Evolutionary conservation across 1,140 invertebrate species (phyloP), one percentile per base, ranked within the genome.

Genomic region (Drosophila pallidifrons): DNA sequence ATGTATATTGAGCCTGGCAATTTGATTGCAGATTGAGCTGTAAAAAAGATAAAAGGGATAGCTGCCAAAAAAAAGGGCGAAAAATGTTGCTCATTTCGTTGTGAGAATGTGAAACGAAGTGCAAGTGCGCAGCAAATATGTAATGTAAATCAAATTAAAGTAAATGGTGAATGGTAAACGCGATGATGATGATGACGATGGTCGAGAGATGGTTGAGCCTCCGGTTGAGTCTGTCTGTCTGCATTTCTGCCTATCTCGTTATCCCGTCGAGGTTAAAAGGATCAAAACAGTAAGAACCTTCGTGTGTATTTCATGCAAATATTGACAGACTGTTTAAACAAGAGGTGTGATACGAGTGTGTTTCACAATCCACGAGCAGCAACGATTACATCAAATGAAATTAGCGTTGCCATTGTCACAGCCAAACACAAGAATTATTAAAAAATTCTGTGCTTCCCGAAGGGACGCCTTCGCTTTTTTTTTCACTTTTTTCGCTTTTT

Each of bases 81-180:
- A 38, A 4, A 25, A 28, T 11, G 7, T 35, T 38, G 43, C 28
- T 13, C 51, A 28, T 35, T 41, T 13, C 3, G 20, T 20, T 3
- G 6, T 10, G 11, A 28, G 55, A 41, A 55, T 47, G 10, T 60
- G 49, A 15, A 55, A 11, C 57, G 32, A 54, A 13, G 15, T 41
- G 57, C 47, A 73, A 58, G 13, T 55, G 41, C 28, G 59, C 51
- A 49, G 20, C 13, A 71, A 76, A 45, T 28, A 54, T 32, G 20
- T 35, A 82, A 68, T 74, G 52, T 58, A 59, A 77, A 70, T 57
- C 11, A 75, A 78, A 65, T 78, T 69, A 61, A 78, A 70, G 61
- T 47, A 78, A 75, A 70, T 66, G 54, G 61, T 47, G 75, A 75
- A 70, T 66, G 52, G 25, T 59, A 60, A 65, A 69, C 66, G 30